Evolutionary conservation across 2,113 vertebrate species (phyloP).

Genomic region (Kryptolebias marmoratus): DNA sequence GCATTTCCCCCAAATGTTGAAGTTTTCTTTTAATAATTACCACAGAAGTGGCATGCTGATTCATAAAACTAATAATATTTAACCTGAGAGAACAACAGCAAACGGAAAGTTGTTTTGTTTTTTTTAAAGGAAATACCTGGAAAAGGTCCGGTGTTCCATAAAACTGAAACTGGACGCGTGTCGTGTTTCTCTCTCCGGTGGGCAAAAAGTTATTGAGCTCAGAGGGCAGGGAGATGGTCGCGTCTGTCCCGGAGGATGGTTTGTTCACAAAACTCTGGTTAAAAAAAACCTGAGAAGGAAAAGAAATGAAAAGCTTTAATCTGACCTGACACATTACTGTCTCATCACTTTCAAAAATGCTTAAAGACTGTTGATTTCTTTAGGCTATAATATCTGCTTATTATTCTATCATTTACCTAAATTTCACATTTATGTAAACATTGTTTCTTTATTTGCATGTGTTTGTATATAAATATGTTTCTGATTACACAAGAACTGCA

Average conservation of each 20-base stretch:
- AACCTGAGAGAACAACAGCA: too few species aligned
- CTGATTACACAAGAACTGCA: too few species aligned
- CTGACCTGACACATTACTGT: background rate
- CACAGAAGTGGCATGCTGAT: background rate
- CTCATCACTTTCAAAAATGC: too few species aligned
- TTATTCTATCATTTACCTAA: background rate
- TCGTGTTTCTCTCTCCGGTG: conserved; percentile 37
- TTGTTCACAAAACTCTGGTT: conserved; percentile 62
- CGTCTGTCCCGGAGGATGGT: conserved; percentile 55
- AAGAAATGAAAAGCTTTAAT: background rate
- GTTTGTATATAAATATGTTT: too few species aligned
- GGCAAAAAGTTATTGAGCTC: conserved; percentile 71
- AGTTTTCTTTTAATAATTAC: background rate
- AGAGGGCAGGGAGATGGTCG: conserved; percentile 84
- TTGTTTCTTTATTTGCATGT: too few species aligned
- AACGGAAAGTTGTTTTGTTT: too few species aligned
- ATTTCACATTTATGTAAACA: too few species aligned
- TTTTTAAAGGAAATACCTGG: conserved; percentile 72
- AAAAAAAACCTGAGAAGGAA: conserved; percentile 77
- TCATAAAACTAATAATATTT: background rate
- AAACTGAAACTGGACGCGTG: conserved; percentile 89
- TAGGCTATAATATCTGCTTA: conserved; percentile 1
- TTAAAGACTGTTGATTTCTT: background rate
- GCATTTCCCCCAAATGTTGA: background rate
- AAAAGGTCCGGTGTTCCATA: conserved; percentile 85